Conservation (phyloP, 2,113 vertebrate species). For the Saguinus imperator region DNA sequence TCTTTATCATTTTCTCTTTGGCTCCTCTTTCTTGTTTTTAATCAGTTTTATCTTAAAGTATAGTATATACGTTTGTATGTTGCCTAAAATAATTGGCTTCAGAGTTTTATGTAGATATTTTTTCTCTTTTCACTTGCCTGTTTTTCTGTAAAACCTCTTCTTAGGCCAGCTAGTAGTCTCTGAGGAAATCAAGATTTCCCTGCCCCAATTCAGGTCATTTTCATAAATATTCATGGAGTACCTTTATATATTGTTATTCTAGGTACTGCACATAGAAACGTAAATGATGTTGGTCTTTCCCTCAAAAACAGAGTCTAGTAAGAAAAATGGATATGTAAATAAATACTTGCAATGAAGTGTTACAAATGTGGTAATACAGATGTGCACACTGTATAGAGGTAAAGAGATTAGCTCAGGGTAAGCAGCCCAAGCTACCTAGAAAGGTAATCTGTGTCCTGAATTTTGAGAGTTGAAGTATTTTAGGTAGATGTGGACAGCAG, state of each 20-base stretch:
- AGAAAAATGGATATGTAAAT: slow-evolving; percentile 31
- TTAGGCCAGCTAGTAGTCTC: not conserved
- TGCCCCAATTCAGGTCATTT: slow-evolving; percentile 2
- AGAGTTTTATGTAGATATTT: slow-evolving; percentile 32
- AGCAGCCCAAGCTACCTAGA: not conserved
- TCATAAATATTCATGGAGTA: slow-evolving; percentile 27
- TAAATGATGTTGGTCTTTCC: slow-evolving; percentile 12
- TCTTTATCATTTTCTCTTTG: slow-evolving; percentile 13
- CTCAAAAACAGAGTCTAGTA: slow-evolving; percentile 2
- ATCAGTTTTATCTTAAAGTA: not conserved
- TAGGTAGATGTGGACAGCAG: not conserved
- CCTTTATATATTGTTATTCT: slow-evolving; percentile 10
- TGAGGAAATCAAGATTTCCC: not conserved
- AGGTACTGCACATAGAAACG: not conserved
- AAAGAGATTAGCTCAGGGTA: not conserved
- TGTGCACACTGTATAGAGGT: not conserved
- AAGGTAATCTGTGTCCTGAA: not conserved
- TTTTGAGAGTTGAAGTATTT: slow-evolving; percentile 42
- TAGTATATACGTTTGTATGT: not conserved
- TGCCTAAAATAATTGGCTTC: slow-evolving; percentile 42
- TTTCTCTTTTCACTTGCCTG: slow-evolving; percentile 25
- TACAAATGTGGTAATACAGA: not conserved
- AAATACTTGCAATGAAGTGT: not conserved
- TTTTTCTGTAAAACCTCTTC: slow-evolving; percentile 41
- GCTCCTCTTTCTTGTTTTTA: not conserved